Conservation (phyloP, 1,140 invertebrate species). For the Cylas formicarius region DNA sequence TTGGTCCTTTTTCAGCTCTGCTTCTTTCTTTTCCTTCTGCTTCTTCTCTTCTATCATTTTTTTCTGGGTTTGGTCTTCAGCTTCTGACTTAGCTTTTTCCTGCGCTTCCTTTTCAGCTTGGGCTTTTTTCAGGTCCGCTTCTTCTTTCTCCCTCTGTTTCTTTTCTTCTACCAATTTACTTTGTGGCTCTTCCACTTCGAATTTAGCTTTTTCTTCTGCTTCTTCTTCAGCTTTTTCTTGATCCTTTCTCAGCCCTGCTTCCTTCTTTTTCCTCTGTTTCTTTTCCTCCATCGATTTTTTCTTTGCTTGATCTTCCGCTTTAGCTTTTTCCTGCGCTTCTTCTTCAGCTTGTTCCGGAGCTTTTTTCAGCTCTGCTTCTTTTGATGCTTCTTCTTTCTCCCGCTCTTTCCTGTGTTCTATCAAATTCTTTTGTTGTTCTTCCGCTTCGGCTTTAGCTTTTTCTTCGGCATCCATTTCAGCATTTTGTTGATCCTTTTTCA, state of each 20-base stretch:
- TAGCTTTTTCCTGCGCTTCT: neutral
- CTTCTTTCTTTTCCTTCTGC: conserved; percentile 6
- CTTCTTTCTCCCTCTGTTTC: conserved; percentile 22
- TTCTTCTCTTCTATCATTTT: conserved; percentile 7
- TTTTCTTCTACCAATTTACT: conserved; percentile 14
- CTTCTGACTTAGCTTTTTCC: conserved; percentile 8
- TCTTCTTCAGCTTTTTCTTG: conserved; percentile 25
- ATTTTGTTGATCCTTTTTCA: conserved; percentile 13
- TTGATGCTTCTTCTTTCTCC: conserved; percentile 5
- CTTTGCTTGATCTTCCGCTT: conserved; percentile 2
- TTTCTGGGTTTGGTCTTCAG: no score
- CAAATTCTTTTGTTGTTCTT: conserved; percentile 17
- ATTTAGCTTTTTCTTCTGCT: conserved; percentile 19
- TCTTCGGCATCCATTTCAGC: conserved; percentile 13
- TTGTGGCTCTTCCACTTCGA: conserved; percentile 23
- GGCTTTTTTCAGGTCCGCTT: conserved; percentile 23
- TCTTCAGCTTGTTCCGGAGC: conserved; percentile 11
- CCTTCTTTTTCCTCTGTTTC: conserved; percentile 25
- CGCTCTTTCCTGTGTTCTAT: conserved; percentile 11
- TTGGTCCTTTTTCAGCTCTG: conserved; percentile 12
- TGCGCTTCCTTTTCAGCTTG: conserved; percentile 27
- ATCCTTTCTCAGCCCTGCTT: conserved; percentile 22
- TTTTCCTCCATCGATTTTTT: conserved; percentile 19
- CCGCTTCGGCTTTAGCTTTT: conserved; percentile 13
- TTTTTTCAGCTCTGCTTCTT: conserved; percentile 11